A percentile compares a stretch with the other conserved stretches of the same genome.
Conservation (phyloP, 2,888 invertebrate genomes). For the Eustalomyia histrio region DNA sequence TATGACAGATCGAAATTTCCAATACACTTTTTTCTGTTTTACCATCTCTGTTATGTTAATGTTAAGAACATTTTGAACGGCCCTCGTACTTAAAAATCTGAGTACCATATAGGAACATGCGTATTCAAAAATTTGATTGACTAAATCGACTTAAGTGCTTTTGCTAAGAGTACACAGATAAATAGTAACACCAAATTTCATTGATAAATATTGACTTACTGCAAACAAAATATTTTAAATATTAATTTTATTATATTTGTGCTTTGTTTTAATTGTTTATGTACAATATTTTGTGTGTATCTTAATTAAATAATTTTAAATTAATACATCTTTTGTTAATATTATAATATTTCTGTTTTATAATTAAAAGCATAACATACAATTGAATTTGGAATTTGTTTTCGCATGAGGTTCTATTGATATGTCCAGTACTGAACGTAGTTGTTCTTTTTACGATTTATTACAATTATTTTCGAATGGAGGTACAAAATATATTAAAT, state of each 20-base stretch:
- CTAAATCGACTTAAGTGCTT: no score
- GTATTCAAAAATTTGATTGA: no score
- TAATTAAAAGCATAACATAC: neutral
- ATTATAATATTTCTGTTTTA: neutral
- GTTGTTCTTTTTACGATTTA: constrained; percentile 62
- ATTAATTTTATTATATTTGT: neutral
- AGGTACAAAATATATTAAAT: constrained; percentile 42
- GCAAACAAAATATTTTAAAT: neutral
- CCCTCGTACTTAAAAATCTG: no score
- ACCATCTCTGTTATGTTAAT: no score
- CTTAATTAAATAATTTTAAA: neutral
- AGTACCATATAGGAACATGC: no score
- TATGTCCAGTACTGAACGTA: constrained; percentile 49
- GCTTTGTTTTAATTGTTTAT: neutral
- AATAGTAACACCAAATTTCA: neutral
- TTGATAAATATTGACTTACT: neutral
- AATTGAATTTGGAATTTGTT: constrained; percentile 5
- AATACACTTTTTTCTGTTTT: no score
- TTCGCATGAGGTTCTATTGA: constrained; percentile 3
- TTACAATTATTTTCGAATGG: constrained; percentile 59
- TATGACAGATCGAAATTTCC: no score
- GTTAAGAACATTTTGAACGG: no score
- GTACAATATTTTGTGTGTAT: neutral
- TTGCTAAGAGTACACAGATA: no score
- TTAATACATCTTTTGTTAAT: no score